Conservation (phyloP, 92 coral and sea anemone species). For the Epizoanthus fatuus region DNA sequence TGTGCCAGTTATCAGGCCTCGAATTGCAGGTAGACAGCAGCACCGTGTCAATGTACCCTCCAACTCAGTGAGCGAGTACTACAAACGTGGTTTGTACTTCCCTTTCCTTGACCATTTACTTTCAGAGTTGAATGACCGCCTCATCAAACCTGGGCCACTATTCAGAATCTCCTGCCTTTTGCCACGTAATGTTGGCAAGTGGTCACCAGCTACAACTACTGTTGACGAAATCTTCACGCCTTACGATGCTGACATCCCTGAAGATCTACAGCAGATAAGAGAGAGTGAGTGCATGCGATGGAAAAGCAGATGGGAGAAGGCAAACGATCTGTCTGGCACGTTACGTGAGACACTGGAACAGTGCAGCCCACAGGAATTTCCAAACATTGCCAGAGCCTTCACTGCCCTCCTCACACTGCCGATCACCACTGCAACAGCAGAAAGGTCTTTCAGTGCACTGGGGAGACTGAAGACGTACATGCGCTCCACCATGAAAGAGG, state of each 20-base stretch:
- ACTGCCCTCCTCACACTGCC: constrained; percentile 38
- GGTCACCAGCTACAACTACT: constrained; percentile 36
- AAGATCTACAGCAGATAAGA: constrained; percentile 39
- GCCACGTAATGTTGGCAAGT: constrained; percentile 34
- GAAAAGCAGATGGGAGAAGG: constrained; percentile 43
- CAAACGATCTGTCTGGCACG: constrained; percentile 37
- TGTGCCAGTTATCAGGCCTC: constrained; percentile 35
- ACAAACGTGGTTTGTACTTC: constrained; percentile 25
- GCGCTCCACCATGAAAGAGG: constrained; percentile 40
- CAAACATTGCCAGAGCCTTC: constrained; percentile 39
- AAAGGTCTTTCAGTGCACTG: constrained; percentile 34
- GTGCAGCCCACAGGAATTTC: constrained; percentile 40
- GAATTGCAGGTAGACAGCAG: constrained; percentile 41
- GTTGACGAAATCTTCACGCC: constrained; percentile 39
- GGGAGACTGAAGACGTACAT: constrained; percentile 47
- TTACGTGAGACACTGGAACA: constrained; percentile 32
- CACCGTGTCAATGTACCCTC: constrained; percentile 32
- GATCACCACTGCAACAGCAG: constrained; percentile 44
- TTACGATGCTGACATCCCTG: constrained; percentile 33
- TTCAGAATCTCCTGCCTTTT: constrained; percentile 38
- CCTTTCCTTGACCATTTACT: constrained; percentile 34
- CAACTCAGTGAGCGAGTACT: constrained; percentile 38
- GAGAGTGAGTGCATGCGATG: constrained; percentile 34
- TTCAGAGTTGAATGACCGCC: constrained; percentile 29
- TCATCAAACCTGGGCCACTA: constrained; percentile 35